Conservation (phyloP, 2,888 invertebrate species). For the Lasioglossum vierecki region DNA sequence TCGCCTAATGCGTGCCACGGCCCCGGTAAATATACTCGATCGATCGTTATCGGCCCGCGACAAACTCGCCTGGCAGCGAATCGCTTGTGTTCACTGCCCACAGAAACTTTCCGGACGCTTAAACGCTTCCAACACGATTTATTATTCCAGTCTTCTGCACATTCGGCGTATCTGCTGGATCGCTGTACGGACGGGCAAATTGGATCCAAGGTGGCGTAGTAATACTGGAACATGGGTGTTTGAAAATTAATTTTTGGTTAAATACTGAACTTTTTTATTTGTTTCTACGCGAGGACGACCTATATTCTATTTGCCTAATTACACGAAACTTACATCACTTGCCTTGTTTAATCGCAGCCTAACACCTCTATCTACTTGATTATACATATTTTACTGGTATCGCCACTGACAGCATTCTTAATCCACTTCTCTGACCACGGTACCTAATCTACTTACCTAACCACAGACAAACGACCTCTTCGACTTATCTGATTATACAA, state of each 20-base stretch:
- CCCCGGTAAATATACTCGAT: not conserved
- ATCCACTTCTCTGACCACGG: not conserved
- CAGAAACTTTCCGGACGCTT: slow-evolving; percentile 3
- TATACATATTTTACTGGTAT: not conserved
- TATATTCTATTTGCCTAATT: not conserved
- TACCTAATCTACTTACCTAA: not conserved
- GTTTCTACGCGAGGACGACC: not conserved
- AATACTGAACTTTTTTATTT: not conserved
- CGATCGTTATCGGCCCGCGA: not conserved
- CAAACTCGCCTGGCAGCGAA: not conserved
- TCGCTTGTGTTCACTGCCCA: not conserved
- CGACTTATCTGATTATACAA: not conserved
- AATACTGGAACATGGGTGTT: no score
- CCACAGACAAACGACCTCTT: not conserved
- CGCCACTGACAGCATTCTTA: not conserved
- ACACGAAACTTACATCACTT: no score
- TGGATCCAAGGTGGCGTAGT: not conserved
- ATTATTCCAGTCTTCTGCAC: not conserved
- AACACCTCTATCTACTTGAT: not conserved
- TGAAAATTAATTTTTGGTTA: not conserved
- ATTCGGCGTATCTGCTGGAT: not conserved
- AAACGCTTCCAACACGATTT: not conserved
- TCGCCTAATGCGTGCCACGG: not conserved
- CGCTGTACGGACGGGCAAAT: not conserved
- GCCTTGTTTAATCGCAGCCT: no score